These are phyloP conservation scores for Orestias chungarensis DNA, from an alignment of 2,797 vertebrate species.

Conservation along the genomic window DNA sequence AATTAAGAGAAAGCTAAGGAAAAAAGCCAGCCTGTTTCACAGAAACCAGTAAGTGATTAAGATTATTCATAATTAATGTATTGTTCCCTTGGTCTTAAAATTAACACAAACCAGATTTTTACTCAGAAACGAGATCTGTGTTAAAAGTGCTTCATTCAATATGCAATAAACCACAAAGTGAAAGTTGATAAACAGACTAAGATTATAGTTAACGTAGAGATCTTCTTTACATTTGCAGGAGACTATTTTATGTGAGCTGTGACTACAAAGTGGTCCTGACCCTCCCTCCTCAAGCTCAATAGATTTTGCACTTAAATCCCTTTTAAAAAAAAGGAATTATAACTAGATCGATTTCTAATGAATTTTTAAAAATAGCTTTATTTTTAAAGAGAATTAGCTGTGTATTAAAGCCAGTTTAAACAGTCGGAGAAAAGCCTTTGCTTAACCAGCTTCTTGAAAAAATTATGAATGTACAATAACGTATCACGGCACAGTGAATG, in stretches of 20 bases:
- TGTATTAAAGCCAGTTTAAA: neutral
- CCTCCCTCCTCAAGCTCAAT: slow-evolving; percentile 13
- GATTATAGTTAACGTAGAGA: slow-evolving; percentile 1
- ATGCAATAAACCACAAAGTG: neutral
- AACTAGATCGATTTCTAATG: neutral
- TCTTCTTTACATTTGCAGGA: slow-evolving; percentile 3
- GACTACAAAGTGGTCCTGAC: slow-evolving; percentile 2
- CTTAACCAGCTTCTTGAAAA: neutral
- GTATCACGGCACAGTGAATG: neutral
- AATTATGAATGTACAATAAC: neutral
- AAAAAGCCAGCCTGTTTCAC: neutral
- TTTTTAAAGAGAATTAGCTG: neutral
- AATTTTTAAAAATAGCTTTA: neutral
- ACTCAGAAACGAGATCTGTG: neutral
- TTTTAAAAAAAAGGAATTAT: neutral
- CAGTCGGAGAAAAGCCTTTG: neutral
- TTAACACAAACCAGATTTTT: neutral
- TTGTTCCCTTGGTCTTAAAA: neutral
- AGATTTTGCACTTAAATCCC: neutral
- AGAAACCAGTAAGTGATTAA: slow-evolving; percentile 5
- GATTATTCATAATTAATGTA: neutral
- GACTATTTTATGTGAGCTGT: neutral
- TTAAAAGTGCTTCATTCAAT: neutral
- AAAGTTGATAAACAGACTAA: neutral
- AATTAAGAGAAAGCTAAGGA: slow-evolving; percentile 10